These are phyloP conservation scores for Julus scanicus DNA, from an alignment of 2,888 invertebrate species.

Conservation along the genomic window DNA sequence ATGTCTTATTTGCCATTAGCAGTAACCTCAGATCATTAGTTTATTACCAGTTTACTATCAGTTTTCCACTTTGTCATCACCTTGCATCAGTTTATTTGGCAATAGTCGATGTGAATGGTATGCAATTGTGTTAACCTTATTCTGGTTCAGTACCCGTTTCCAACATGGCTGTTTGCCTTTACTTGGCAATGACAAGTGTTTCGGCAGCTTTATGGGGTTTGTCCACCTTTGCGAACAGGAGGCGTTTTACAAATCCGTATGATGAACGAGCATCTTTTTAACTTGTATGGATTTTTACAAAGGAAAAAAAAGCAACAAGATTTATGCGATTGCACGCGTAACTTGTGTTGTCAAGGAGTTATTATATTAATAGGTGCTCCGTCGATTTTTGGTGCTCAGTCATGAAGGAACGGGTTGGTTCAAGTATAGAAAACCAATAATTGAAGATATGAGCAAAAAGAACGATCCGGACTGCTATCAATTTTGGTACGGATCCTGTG, in stretches of 20 bases:
- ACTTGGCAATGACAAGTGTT: background rate
- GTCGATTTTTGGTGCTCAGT: background rate
- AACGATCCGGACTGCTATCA: background rate
- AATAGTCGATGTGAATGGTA: background rate
- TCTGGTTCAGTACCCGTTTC: background rate
- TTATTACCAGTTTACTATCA: no score
- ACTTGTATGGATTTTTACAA: background rate
- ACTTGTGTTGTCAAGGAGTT: conserved; percentile 16
- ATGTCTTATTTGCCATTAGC: no score
- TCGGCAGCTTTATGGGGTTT: background rate
- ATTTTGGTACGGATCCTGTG: background rate
- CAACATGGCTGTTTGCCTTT: background rate
- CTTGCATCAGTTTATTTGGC: no score
- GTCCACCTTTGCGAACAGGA: no score
- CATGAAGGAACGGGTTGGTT: background rate
- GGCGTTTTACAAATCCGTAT: no score
- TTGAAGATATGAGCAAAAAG: conserved; percentile 11
- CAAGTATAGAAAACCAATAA: conserved; percentile 30
- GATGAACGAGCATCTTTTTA: background rate
- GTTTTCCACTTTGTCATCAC: no score
- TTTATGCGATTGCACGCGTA: background rate
- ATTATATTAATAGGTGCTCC: conserved; percentile 13
- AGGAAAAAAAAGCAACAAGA: background rate
- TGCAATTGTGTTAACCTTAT: background rate
- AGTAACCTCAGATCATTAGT: no score